Percentiles rank a stretch among this genome's conserved stretches.
Conservation (phyloP, 2,888 invertebrate genomes). For the Helleia helle region DNA sequence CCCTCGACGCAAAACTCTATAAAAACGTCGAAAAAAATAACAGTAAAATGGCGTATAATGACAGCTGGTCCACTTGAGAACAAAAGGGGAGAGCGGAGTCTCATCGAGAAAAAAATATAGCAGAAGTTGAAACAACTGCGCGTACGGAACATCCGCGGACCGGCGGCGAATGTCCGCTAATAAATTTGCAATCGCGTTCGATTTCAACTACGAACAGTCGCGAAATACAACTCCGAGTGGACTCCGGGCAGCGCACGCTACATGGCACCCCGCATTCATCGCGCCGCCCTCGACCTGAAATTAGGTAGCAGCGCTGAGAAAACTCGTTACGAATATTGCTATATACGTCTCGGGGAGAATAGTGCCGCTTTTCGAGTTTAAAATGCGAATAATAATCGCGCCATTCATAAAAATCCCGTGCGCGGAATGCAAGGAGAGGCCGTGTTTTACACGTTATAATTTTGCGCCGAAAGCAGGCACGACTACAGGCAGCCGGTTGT, state of each 20-base stretch:
- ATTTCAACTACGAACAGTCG: constrained; percentile 29
- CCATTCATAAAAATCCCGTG: constrained; percentile 70
- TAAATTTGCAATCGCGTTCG: constrained; percentile 70
- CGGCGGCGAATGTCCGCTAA: constrained; percentile 53
- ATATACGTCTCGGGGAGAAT: constrained; percentile 66
- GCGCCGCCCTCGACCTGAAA: constrained; percentile 57
- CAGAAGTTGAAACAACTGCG: constrained; percentile 67
- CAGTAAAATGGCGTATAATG: constrained; percentile 75
- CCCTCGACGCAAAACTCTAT: constrained; percentile 70
- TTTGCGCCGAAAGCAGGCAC: constrained; percentile 66
- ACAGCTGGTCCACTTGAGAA: constrained; percentile 76
- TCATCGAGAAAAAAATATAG: constrained; percentile 71
- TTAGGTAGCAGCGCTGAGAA: constrained; percentile 64
- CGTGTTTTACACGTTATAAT: constrained; percentile 73
- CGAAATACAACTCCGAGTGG: constrained; percentile 31
- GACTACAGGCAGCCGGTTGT: constrained; percentile 54
- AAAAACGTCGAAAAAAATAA: constrained; percentile 72
- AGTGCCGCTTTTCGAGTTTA: constrained; percentile 68
- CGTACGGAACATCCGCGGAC: constrained; percentile 44
- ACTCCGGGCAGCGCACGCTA: constrained; percentile 33
- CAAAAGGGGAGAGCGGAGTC: constrained; percentile 71
- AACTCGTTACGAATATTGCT: constrained; percentile 73
- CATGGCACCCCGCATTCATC: constrained; percentile 27
- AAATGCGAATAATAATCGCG: constrained; percentile 72
- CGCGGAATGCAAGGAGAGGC: constrained; percentile 68